Evolutionary conservation across 2,888 invertebrate species (phyloP), one percentile per base, ranked within the genome.

Genomic region (Trilocha varians): DNA sequence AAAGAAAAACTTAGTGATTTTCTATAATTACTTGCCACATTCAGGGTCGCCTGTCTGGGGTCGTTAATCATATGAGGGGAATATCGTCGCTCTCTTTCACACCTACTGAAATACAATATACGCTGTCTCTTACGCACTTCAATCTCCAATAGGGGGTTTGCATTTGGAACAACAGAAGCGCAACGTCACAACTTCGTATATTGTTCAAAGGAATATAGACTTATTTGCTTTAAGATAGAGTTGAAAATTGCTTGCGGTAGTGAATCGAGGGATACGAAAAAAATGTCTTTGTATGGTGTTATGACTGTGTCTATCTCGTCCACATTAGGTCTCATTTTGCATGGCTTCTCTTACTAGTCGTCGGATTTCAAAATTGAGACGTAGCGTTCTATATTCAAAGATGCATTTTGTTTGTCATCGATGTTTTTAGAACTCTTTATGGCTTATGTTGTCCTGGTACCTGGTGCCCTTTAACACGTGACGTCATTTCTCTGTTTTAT

Each of bases 401-500:
- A 25, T 11, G 11, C 11, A 25, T 25, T 11, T 25, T 25, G 25
- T 25, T 25, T n/a, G n/a, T 25, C 25, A 25, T 11, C 16, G 3
- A 2, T 18, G 11, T 17, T 48, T 38, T 42, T 34, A 34, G 18
- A 53, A 36, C 59, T 72, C 65, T 47, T 58, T 35, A 40, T 41
- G 17, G 34, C 17, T 64, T 54, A 64, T 78, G 65, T 5, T 51
- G 16, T 47, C 78, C 73, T 80, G 57, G 78, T 82, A 69, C 44
- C 43, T 41, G 50, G 57, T 74, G 75, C 71, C 74, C 77, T 73
- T 76, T 75, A 62, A 62, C 76, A 74, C 74, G 76, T 79, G 80
- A 79, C 78, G 78, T 78, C 78, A 75, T 60, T 53, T 49, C 41
- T 32, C n/a, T n/a, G n/a, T n/a, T n/a, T n/a, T n/a, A n/a, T n/a